Evolutionary conservation across 2,888 invertebrate genomes (phyloP).

Genomic region (Eristalis arbustorum): DNA sequence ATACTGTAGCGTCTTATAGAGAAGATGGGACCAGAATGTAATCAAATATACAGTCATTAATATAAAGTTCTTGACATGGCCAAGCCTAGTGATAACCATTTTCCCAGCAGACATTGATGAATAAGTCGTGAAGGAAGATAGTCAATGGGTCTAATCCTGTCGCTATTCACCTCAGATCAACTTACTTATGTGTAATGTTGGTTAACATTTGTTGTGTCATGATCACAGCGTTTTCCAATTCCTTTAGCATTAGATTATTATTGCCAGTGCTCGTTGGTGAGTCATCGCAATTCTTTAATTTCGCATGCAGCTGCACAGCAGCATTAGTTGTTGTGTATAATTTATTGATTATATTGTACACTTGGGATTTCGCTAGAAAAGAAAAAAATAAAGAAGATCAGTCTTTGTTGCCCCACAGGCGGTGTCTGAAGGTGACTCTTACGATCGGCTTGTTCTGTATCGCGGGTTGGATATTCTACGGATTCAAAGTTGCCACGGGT

Average conservation of each 20-base stretch:
- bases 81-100: no score
- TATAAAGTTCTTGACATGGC: no score
- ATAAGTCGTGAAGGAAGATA: no score
- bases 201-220: constrained; percentile 81
- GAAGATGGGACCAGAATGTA: not conserved
- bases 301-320: constrained; percentile 79
- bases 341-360: constrained; percentile 84
- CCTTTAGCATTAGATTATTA: constrained; percentile 78
- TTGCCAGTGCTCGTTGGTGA: constrained; percentile 74
- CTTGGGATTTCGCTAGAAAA: constrained; percentile 83
- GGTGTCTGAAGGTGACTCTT: constrained; percentile 61
- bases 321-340: constrained; percentile 80
- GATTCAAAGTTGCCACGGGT: constrained; percentile 75
- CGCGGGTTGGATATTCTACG: constrained; percentile 73
- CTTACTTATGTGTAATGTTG: constrained; percentile 79
- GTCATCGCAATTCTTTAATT: constrained; percentile 78
- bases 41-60: no score
- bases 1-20: not conserved
- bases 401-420: not conserved
- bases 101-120: no score
- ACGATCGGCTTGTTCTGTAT: constrained; percentile 75
- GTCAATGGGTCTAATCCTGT: no score
- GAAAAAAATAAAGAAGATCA: constrained; percentile 20
- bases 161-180: not conserved
- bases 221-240: constrained; percentile 80